These are phyloP conservation scores for Scelioninae gen. 2 DNA, from an alignment of 2,888 invertebrate species.

Conservation along the genomic window DNA sequence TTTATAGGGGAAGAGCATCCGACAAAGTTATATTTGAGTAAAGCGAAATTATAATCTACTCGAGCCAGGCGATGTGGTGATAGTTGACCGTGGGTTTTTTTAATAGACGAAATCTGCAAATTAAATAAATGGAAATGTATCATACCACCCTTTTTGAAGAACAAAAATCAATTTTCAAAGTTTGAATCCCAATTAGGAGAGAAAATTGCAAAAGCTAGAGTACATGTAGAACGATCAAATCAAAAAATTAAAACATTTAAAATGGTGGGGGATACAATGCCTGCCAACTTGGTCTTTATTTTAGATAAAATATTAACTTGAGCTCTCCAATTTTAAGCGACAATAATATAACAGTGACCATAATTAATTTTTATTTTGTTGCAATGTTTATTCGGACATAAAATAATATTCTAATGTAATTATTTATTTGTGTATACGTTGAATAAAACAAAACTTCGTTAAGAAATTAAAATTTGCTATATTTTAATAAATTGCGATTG, in stretches of 20 bases:
- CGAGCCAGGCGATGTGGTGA: neutral
- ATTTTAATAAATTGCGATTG: too few species aligned
- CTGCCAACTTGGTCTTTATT: too few species aligned
- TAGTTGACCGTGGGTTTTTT: slow-evolving; percentile 8
- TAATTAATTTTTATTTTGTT: too few species aligned
- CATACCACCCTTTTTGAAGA: slow-evolving; percentile 3
- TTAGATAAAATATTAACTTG: neutral
- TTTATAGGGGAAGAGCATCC: neutral
- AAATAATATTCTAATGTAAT: too few species aligned
- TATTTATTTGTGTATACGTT: too few species aligned
- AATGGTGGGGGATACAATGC: neutral
- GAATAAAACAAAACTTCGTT: too few species aligned
- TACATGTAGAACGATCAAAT: neutral
- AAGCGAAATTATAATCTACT: neutral
- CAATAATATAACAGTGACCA: too few species aligned
- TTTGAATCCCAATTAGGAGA: too few species aligned
- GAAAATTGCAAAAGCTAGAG: neutral
- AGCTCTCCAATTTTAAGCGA: neutral
- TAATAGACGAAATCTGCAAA: neutral
- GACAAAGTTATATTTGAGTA: slow-evolving; percentile 4
- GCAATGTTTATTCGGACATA: too few species aligned
- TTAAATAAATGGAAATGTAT: neutral
- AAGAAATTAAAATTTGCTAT: too few species aligned
- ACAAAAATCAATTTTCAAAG: neutral
- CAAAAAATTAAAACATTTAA: slow-evolving; percentile 2